Evolutionary conservation across 2,113 vertebrate species (phyloP), one percentile per base, ranked within the genome.

Genomic region (Pangasianodon hypophthalmus): DNA sequence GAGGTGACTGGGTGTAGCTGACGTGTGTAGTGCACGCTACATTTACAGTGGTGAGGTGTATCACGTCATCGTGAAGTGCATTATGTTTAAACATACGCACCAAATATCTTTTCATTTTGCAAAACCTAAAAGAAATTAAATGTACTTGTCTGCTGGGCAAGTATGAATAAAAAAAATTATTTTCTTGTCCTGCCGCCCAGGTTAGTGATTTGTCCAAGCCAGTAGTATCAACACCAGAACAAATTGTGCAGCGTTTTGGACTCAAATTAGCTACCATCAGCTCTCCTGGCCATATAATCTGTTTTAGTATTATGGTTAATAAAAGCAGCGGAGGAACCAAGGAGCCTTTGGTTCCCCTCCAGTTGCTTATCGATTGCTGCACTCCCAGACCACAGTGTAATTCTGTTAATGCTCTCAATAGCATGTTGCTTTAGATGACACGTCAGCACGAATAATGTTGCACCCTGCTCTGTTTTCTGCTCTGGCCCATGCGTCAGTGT

Each of bases 401-500:
- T 84, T 79, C 89, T 37, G 24, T 18, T 90, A 83, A 88, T 46
- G 37, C 60, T 81, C 26, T 46, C 62, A 86, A 82, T 29, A 44
- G 80, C 87, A 16, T 77, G 75, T 85, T 46, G 82, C 60, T 60
- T 79, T 64, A 67, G 77, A 2, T 92, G 87, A 94, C 91, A 91
- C 5, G 84, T 94, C 93, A 88, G 89, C 86, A 44, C 87, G 90
- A 80, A 14, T 69, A 91, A 92, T 93, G 93, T 92, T 87, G 88
- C 92, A 88, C 94, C 87, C 93, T 91, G 84, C 64, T 90, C 79
- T 93, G 92, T 92, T 89, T 92, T 88, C 91, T 89, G 92, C 88
- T 92, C 93, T 92, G 87, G 89, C 86, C 90, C 90, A 69, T 93
- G 93, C 89, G 89, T 93, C 94, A 93, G 90, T 82, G 67, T 84